A percentile compares a stretch with the other conserved stretches of the same genome.
Evolutionary conservation across 2,888 invertebrate species (phyloP).

Genomic region (Sphinx pinastri): DNA sequence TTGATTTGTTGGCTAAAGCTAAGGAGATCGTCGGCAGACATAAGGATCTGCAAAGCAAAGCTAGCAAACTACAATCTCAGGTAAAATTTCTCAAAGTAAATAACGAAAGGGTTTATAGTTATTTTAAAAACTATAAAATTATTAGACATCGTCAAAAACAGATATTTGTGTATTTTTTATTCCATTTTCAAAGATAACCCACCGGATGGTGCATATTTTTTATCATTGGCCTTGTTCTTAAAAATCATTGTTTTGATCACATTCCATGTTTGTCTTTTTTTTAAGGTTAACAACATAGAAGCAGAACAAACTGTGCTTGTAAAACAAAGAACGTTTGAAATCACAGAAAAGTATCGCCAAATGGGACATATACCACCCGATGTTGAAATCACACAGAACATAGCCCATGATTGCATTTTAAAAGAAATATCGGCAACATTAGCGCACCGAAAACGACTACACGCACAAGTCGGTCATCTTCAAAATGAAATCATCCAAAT

Average conservation of each 20-base stretch:
- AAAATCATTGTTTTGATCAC: not conserved
- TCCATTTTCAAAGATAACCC: too few relatives aligned
- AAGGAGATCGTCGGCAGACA: constrained; percentile 96
- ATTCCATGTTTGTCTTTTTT: constrained; percentile 15
- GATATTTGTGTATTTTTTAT: too few relatives aligned
- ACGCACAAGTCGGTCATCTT: constrained; percentile 90
- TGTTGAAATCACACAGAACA: constrained; percentile 85
- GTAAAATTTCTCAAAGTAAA: constrained; percentile 72
- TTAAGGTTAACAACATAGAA: constrained; percentile 86
- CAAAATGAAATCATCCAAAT: constrained; percentile 91
- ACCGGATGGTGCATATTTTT: too few relatives aligned
- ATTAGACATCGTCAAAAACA: too few relatives aligned
- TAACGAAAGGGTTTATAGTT: too few relatives aligned
- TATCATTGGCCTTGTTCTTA: too few relatives aligned
- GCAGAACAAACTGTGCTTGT: constrained; percentile 89
- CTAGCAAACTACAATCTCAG: constrained; percentile 93
- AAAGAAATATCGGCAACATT: constrained; percentile 94
- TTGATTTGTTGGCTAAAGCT: constrained; percentile 92
- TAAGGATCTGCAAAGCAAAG: constrained; percentile 95
- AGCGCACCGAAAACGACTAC: constrained; percentile 92
- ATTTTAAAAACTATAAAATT: too few relatives aligned
- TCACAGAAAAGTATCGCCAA: constrained; percentile 88
- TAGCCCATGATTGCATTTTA: constrained; percentile 92
- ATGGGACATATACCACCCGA: constrained; percentile 81
- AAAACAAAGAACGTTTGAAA: constrained; percentile 89